Conservation (phyloP, 2,888 invertebrate genomes). For the Prosapia bicincta region DNA sequence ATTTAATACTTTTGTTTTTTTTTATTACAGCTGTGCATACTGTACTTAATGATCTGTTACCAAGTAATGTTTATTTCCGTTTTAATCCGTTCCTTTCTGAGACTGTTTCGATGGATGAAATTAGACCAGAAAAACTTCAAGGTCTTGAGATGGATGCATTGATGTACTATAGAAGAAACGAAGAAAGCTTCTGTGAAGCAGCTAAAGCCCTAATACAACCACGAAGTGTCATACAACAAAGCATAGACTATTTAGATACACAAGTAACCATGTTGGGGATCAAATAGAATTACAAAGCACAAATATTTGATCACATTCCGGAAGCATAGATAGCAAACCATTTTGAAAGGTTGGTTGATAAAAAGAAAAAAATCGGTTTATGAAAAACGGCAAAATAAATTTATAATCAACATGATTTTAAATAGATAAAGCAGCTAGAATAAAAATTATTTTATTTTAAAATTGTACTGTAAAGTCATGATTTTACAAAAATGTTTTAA, state of each 20-base stretch:
- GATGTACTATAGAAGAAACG: slow-evolving; percentile 78
- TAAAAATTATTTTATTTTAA: no score
- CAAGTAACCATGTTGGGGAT: slow-evolving; percentile 34
- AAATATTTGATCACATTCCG: background rate
- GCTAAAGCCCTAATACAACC: slow-evolving; percentile 49
- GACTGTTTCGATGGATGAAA: slow-evolving; percentile 77
- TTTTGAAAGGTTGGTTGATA: no score
- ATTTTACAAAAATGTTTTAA: no score
- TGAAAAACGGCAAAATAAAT: no score
- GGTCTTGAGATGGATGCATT: slow-evolving; percentile 69
- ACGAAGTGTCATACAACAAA: slow-evolving; percentile 47
- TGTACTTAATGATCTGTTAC: slow-evolving; percentile 70
- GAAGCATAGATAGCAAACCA: no score
- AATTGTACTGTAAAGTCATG: no score
- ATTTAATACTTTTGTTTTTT: no score
- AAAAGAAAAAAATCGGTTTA: no score
- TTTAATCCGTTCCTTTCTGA: slow-evolving; percentile 86
- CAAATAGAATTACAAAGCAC: slow-evolving; percentile 20
- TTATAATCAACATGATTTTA: no score
- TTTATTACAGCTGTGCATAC: slow-evolving; percentile 65
- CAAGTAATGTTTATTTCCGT: slow-evolving; percentile 70
- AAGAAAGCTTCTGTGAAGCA: slow-evolving; percentile 67
- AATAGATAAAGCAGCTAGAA: no score
- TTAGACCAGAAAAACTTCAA: slow-evolving; percentile 64
- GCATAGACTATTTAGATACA: slow-evolving; percentile 49